phyloP scores from a whole-genome alignment of 2,113 vertebrate genomes.

The Cacatua alba region DNA sequence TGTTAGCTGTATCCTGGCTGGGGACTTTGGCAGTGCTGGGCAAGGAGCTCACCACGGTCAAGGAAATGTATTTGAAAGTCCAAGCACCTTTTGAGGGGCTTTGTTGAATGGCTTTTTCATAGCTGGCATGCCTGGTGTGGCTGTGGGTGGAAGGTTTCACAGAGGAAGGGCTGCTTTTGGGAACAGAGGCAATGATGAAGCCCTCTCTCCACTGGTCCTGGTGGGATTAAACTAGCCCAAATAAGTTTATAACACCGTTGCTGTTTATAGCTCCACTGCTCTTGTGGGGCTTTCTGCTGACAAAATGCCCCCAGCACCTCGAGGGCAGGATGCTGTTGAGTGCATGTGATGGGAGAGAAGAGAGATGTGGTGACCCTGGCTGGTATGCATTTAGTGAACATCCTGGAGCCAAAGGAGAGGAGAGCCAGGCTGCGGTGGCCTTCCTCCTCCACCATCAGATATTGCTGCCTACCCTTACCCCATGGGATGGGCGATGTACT shows the following conservation, averaged over 20 bases:
- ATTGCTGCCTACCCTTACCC: background rate
- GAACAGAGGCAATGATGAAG: background rate
- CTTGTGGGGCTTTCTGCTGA: background rate
- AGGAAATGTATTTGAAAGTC: background rate
- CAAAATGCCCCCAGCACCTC: accelerated
- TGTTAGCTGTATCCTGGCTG: background rate
- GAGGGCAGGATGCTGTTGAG: background rate
- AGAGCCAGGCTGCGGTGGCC: background rate
- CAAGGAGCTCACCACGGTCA: background rate
- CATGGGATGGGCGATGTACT: background rate
- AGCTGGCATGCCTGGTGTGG: background rate
- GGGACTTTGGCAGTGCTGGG: background rate
- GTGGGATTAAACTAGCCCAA: background rate
- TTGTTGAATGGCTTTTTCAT: background rate
- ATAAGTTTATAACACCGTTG: background rate
- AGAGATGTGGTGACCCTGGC: background rate
- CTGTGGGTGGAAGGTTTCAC: background rate
- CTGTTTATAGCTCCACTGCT: background rate
- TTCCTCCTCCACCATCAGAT: background rate
- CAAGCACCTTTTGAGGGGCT: background rate
- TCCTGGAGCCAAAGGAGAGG: background rate
- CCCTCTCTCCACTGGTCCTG: background rate
- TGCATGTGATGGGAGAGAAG: background rate
- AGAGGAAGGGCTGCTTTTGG: background rate
- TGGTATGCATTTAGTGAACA: background rate